A percentile compares a stretch with the other conserved stretches of the same genome.
phyloP scores from a whole-genome alignment of 2,113 vertebrate species.

The Dipodomys stephensi region DNA sequence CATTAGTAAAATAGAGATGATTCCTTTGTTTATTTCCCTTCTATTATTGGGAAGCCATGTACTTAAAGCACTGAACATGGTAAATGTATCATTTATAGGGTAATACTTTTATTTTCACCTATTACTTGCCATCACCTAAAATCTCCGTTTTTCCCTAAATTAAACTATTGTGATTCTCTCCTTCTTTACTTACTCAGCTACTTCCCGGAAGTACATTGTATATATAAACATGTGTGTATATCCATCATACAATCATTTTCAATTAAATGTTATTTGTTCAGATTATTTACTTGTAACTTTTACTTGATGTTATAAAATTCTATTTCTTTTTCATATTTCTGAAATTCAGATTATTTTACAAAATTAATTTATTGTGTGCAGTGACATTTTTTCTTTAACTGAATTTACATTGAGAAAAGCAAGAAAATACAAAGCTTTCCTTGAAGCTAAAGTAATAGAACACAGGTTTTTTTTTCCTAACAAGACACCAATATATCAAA shows the following conservation, averaged over 20 bases:
- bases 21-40: background rate
- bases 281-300: background rate
- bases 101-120: background rate
- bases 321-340: slow-evolving; percentile 28
- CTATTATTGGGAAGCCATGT: background rate
- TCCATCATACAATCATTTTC: background rate
- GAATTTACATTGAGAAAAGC: slow-evolving; percentile 37
- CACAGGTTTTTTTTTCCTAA: background rate
- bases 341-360: background rate
- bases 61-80: background rate
- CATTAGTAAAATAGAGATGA: background rate
- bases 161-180: background rate
- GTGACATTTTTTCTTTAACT: slow-evolving; percentile 30
- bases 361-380: background rate
- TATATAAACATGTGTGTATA: background rate
- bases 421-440: background rate
- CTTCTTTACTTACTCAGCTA: background rate
- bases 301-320: background rate
- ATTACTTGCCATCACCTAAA: background rate
- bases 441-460: background rate
- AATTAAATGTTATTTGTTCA: background rate
- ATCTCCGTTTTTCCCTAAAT: background rate
- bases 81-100: background rate
- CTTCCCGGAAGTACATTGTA: background rate
- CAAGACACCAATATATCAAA: background rate